These are phyloP conservation scores for Caenorhabditis becei DNA, from an alignment of 2,888 invertebrate species.

Conservation along the genomic window DNA sequence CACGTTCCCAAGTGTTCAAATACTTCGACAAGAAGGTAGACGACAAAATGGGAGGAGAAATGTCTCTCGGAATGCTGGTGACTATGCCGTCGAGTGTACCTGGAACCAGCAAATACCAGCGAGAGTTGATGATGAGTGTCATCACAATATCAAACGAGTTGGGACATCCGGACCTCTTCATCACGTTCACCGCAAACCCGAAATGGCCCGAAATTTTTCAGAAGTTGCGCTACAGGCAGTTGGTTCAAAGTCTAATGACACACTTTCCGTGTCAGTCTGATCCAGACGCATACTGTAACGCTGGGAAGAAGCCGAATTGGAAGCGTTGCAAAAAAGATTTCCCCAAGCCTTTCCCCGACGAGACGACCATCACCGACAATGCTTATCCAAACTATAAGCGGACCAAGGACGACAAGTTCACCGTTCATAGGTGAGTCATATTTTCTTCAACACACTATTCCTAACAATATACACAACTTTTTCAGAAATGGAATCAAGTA, in stretches of 20 bases:
- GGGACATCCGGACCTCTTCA: constrained; percentile 25
- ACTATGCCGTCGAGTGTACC: constrained; percentile 8
- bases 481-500: not conserved
- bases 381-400: constrained; percentile 3
- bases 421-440: too few relatives aligned
- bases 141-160: constrained; percentile 14
- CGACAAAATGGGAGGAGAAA: not conserved
- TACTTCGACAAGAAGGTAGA: not conserved
- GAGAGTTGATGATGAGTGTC: constrained; percentile 20
- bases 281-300: constrained; percentile 22
- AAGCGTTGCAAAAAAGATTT: constrained; percentile 18
- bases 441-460: too few relatives aligned
- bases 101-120: constrained; percentile 10
- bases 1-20: too few relatives aligned
- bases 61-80: constrained; percentile 6
- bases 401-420: not conserved
- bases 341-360: not conserved
- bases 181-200: constrained; percentile 32
- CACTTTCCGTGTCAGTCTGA: constrained; percentile 26
- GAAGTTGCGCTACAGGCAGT: not conserved
- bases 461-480: too few relatives aligned
- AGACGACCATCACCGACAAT: not conserved
- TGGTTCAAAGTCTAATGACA: constrained; percentile 30
- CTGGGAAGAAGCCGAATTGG: constrained; percentile 22
- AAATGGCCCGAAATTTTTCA: constrained; percentile 26